phyloP scores from a whole-genome alignment of 23 tunicate genomes.

The Clavelina lepadiformis region DNA sequence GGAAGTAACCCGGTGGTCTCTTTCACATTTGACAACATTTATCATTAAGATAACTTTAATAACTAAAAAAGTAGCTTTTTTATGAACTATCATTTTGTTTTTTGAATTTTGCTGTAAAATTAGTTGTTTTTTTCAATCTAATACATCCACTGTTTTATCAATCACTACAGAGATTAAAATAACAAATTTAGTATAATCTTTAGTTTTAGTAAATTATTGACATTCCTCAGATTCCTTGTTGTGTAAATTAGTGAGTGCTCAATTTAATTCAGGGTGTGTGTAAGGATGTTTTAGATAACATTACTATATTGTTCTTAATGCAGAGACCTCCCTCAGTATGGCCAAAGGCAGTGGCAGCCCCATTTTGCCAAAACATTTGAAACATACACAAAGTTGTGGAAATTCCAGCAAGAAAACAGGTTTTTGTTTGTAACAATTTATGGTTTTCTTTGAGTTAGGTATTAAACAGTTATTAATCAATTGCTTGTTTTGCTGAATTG shows the following conservation, averaged over 20 bases:
- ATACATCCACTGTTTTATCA: no score
- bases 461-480: not conserved
- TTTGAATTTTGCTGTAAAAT: not conserved
- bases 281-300: not conserved
- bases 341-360: conserved; percentile 83
- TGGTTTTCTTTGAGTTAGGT: not conserved
- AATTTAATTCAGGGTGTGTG: no score
- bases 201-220: no score
- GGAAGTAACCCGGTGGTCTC: no score
- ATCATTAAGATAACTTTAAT: not conserved
- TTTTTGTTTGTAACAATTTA: not conserved
- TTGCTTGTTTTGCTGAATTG: not conserved
- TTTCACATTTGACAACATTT: no score
- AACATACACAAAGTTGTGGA: conserved; percentile 82
- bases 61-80: not conserved
- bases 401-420: conserved; percentile 93
- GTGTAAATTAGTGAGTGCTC: no score
- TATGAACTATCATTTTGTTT: not conserved
- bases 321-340: conserved; percentile 85
- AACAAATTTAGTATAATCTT: no score
- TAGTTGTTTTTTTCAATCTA: not conserved
- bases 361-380: conserved; percentile 84
- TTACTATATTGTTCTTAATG: not conserved
- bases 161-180: no score
- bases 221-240: no score